Base-by-base conservation (phyloP, 1,140 invertebrate genomes). In the Zaprionus camerounensis region DNA sequence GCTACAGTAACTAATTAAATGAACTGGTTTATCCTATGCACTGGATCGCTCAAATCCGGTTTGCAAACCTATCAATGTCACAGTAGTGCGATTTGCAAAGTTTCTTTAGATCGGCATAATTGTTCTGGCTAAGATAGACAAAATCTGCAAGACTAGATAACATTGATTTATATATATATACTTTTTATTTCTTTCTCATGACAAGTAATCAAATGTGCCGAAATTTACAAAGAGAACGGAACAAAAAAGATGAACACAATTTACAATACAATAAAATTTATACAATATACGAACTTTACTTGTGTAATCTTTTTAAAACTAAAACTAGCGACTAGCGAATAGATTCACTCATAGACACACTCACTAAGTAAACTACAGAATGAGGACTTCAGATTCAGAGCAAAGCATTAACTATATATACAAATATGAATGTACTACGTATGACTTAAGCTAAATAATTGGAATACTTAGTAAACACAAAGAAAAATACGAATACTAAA, bases 261-360 rank as follows among this genome's bases (percentile, higher is more conserved):
- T 76, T 76, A 71, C 73, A 76, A 76, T n/a, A n/a, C n/a, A n/a
- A 17, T 71, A 63, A 62, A 66, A 77, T 77, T 77, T 77, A 77
- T 68, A 77, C 64, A 77, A 67, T 73, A 73, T 71, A 67, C 53
- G 66, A 76, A 73, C 70, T 76, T 57, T 73, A 56, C 57, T 70
- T 71, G 69, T 71, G 69, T 71, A 71, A 41, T 70, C 63, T 62
- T 77, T 66, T 59, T 65, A 65, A 55, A 26, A 38, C 20, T 17
- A 64, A 53, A 49, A 58, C 55, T 76, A 78, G 65, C 38, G 31
- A 59, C 26, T 78, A 78, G 64, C 59, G 34, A n/a, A 57, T 76
- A 76, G 69, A 57, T 71, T 66, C 58, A 75, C 46, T 53, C 38
- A 67, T 24, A 51, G 7, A 59, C 31, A 55, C 24, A 59, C 58